Evolutionary conservation across 2,888 invertebrate species (phyloP).

Genomic region (Limnephilus auricula): DNA sequence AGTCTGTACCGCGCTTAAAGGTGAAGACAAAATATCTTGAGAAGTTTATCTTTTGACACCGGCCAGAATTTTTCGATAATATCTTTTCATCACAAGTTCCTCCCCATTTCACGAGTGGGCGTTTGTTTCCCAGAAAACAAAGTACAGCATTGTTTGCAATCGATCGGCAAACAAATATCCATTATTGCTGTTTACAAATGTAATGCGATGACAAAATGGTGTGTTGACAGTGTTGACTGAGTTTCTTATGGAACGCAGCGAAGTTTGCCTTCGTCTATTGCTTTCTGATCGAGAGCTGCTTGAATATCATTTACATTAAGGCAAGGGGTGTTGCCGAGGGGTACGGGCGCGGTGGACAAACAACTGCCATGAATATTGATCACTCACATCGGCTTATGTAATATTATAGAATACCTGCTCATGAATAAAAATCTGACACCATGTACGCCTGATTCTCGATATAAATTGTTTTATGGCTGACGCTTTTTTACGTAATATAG

Average conservation of each 20-base stretch:
- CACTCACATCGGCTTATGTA: neutral
- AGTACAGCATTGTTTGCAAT: constrained; percentile 57
- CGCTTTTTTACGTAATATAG: no score
- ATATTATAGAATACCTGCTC: neutral
- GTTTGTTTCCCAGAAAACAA: constrained; percentile 10
- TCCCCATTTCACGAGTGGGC: constrained; percentile 37
- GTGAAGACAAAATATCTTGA: neutral
- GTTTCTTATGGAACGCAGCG: constrained; percentile 57
- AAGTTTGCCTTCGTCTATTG: constrained; percentile 45
- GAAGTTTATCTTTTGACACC: neutral
- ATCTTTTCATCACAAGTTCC: constrained; percentile 64
- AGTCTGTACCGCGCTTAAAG: no score
- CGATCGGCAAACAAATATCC: constrained; percentile 65
- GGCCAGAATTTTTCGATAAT: constrained; percentile 43
- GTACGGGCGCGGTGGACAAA: neutral
- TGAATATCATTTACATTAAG: constrained; percentile 13
- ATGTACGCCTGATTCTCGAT: no score
- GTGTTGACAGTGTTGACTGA: constrained; percentile 59
- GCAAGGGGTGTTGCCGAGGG: neutral
- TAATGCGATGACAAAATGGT: constrained; percentile 59
- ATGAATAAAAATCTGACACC: no score
- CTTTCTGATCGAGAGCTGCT: constrained; percentile 22
- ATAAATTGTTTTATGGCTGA: no score
- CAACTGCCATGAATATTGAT: constrained; percentile 17
- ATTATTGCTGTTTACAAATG: constrained; percentile 65